Evolutionary conservation across 1,140 invertebrate species (phyloP).

Genomic region (Elysia chlorotica): DNA sequence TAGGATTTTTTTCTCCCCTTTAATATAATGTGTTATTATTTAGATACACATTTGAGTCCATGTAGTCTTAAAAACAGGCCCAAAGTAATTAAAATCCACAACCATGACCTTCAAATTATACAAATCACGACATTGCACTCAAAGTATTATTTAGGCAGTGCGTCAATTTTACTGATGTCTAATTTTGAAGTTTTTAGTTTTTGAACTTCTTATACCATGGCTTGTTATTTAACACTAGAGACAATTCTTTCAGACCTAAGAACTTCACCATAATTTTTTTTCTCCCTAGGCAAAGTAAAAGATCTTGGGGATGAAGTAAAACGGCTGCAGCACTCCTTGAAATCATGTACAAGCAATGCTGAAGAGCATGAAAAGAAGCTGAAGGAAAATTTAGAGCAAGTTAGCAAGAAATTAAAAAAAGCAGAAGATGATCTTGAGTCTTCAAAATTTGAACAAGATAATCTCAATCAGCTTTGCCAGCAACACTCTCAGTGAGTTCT

Average conservation of each 20-base stretch:
- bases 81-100: too few species aligned
- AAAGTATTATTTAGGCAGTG: too few species aligned
- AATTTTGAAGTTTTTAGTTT: too few species aligned
- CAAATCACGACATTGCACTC: too few species aligned
- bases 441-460: constrained; percentile 39
- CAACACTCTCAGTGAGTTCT: constrained; percentile 23
- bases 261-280: background rate
- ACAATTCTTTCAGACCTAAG: background rate
- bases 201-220: background rate
- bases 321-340: constrained; percentile 22
- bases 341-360: constrained; percentile 5
- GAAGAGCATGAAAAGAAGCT: constrained; percentile 22
- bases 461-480: constrained; percentile 34
- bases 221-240: background rate
- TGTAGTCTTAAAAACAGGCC: too few species aligned
- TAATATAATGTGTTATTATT: too few species aligned
- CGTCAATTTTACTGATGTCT: too few species aligned
- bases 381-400: constrained; percentile 19
- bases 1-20: too few species aligned
- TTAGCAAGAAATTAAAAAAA: constrained; percentile 36
- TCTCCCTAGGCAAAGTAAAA: constrained; percentile 32
- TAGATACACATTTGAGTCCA: too few species aligned
- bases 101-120: too few species aligned
- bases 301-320: constrained; percentile 28
- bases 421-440: constrained; percentile 38